These are phyloP conservation scores for Octonoba sinensis DNA, from an alignment of 2,888 invertebrate species.

Conservation along the genomic window DNA sequence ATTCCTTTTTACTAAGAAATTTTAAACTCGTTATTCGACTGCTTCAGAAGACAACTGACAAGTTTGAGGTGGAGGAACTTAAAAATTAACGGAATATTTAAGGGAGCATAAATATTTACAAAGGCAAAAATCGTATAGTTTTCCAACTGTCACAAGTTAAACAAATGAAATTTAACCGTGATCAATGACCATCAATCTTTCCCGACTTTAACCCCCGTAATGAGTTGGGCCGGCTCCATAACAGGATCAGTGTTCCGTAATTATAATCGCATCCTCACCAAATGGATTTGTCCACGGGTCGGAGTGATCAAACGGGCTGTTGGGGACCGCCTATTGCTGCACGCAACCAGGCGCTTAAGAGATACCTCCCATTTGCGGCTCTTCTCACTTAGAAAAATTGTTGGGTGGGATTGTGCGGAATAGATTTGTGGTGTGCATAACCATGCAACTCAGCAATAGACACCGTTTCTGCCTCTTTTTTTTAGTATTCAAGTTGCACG, in stretches of 20 bases:
- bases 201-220: conserved; percentile 16
- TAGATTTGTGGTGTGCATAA: conserved; percentile 14
- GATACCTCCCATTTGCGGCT: conserved; percentile 10
- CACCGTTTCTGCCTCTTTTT: not conserved
- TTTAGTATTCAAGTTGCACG: too few species aligned
- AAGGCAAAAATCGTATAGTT: too few species aligned
- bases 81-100: too few species aligned
- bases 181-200: not conserved
- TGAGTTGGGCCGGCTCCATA: conserved; percentile 31
- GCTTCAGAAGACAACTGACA: too few species aligned
- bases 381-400: conserved; percentile 53
- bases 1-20: too few species aligned
- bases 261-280: conserved; percentile 25
- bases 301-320: conserved; percentile 27
- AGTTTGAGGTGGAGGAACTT: too few species aligned
- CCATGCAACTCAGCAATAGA: conserved; percentile 6
- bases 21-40: too few species aligned
- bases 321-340: conserved; percentile 50
- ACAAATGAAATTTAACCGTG: too few species aligned
- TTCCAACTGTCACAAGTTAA: too few species aligned
- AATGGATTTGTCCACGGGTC: conserved; percentile 35
- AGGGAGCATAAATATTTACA: too few species aligned
- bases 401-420: conserved; percentile 34
- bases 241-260: conserved; percentile 19
- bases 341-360: conserved; percentile 52